Evolutionary conservation across 2,888 invertebrate genomes (phyloP).

Genomic region (Eupelmus urozonus): DNA sequence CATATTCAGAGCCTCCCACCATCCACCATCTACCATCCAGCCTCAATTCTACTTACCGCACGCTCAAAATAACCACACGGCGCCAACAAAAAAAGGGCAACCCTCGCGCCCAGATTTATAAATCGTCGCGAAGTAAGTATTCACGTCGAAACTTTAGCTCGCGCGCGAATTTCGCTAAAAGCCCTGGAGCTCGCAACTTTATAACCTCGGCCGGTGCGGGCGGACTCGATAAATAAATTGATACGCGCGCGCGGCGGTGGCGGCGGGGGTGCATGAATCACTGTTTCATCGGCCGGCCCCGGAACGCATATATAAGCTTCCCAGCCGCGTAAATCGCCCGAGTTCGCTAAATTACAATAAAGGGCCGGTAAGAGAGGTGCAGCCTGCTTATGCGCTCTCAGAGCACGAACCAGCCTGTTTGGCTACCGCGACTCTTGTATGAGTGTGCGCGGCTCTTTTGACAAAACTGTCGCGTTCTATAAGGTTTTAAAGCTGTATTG

Average conservation of each 20-base stretch:
- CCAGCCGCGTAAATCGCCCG: slow-evolving; percentile 33
- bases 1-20: too few species aligned
- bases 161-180: slow-evolving; percentile 41
- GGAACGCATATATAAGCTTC: slow-evolving; percentile 2
- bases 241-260: slow-evolving; percentile 23
- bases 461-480: neutral
- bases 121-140: slow-evolving; percentile 17
- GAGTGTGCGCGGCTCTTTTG: neutral
- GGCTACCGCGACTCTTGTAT: too few species aligned
- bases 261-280: slow-evolving; percentile 24
- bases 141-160: neutral
- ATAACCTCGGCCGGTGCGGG: neutral
- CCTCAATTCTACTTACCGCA: too few species aligned
- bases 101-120: slow-evolving; percentile 27
- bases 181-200: slow-evolving; percentile 24
- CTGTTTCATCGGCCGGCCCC: slow-evolving; percentile 37
- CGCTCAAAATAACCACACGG: too few species aligned
- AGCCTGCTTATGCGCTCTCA: neutral
- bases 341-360: slow-evolving; percentile 40
- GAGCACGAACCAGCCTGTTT: neutral
- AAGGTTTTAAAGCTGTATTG: too few species aligned
- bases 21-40: too few species aligned
- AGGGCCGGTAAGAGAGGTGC: too few species aligned
- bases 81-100: neutral
- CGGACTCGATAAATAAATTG: slow-evolving; percentile 47